Evolutionary conservation across 1,140 invertebrate species (phyloP).

Genomic region (Drosophila varians): DNA sequence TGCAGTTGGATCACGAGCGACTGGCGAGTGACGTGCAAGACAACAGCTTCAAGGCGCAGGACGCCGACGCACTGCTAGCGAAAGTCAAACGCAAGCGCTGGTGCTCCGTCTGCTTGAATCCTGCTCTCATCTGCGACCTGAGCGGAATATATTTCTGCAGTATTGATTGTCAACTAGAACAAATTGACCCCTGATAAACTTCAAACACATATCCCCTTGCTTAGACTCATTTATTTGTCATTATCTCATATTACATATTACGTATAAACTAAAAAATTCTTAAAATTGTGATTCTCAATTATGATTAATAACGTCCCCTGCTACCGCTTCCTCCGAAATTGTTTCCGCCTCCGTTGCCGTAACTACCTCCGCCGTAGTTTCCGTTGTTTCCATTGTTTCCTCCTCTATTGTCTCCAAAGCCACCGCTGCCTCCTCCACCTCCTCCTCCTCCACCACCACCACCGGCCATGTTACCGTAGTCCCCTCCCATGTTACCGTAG

Average conservation of each 20-base stretch:
- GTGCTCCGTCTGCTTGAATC: not conserved
- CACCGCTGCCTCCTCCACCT: not conserved
- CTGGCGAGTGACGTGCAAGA: not conserved
- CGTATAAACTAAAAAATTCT: not conserved
- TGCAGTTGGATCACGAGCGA: not conserved
- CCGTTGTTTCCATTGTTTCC: not conserved
- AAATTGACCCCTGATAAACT: not conserved
- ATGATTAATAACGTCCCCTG: constrained; percentile 13
- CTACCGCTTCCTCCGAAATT: not conserved
- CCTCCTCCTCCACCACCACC: constrained; percentile 8
- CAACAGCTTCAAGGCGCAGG: not conserved
- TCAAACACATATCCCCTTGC: no score
- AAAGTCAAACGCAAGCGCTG: not conserved
- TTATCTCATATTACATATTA: not conserved
- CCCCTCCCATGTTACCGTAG: constrained; percentile 25
- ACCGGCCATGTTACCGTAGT: not conserved
- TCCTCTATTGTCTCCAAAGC: not conserved
- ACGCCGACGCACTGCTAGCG: not conserved
- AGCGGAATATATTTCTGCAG: not conserved
- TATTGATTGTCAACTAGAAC: not conserved
- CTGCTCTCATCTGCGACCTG: not conserved
- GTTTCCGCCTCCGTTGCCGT: constrained; percentile 5
- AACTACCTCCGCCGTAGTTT: not conserved
- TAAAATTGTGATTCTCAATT: no score
- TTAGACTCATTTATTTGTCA: no score